A percentile compares a stretch with the other conserved stretches of the same genome.
These are phyloP conservation scores for Pampusana beccarii DNA, from an alignment of 2,113 vertebrate species.

Conservation along the genomic window DNA sequence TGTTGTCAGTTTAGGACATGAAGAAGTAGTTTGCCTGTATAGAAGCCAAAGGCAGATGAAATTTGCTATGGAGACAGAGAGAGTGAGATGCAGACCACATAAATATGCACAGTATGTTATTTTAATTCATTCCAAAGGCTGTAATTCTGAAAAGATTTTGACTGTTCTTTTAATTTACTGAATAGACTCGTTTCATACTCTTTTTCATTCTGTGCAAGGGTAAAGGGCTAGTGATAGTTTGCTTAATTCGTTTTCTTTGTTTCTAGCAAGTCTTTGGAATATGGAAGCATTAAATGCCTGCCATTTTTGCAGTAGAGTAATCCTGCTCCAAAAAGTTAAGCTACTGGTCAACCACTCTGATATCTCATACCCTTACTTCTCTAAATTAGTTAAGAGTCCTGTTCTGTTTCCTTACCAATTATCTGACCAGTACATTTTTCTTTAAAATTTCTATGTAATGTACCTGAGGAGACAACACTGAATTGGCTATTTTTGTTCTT, in stretches of 20 bases:
- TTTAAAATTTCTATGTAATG: background rate
- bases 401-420: background rate
- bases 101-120: background rate
- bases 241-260: background rate
- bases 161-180: background rate
- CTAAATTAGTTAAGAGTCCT: background rate
- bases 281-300: background rate
- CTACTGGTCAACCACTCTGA: background rate
- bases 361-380: background rate
- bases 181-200: background rate
- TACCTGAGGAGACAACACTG: background rate
- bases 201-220: background rate
- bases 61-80: background rate
- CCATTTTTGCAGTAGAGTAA: background rate
- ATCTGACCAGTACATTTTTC: background rate
- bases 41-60: background rate
- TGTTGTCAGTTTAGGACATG: background rate
- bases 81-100: background rate
- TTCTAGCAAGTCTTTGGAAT: background rate
- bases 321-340: background rate
- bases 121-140: constrained; percentile 13
- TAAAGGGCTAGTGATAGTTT: background rate
- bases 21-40: background rate
- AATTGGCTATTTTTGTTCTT: background rate
- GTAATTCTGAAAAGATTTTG: background rate